Percentiles rank a stretch among this genome's conserved stretches.
Conservation (phyloP, 2,888 invertebrate genomes). For the Helobdella robusta region DNA sequence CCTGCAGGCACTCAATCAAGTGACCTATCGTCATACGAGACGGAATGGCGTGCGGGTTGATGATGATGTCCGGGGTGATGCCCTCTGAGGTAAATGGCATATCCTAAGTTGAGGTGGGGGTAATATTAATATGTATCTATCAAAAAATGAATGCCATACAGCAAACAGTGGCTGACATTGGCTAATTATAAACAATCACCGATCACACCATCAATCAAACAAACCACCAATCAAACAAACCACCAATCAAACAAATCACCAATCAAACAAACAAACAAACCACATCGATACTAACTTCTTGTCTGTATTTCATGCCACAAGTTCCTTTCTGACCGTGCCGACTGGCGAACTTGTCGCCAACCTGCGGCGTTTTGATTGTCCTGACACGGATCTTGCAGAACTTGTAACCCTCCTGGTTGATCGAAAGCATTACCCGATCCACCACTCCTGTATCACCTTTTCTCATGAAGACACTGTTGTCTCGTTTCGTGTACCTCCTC, state of each 20-base stretch:
- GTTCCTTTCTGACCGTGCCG: conserved; percentile 99
- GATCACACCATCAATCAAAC: too few relatives aligned
- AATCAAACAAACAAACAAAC: too few relatives aligned
- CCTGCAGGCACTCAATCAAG: conserved; percentile 98
- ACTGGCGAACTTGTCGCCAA: conserved; percentile 98
- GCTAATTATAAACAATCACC: too few relatives aligned
- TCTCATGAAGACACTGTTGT: conserved; percentile 94
- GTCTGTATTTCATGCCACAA: conserved; percentile 95
- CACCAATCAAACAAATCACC: too few relatives aligned
- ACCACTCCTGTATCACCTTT: conserved; percentile 98
- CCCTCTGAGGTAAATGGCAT: conserved; percentile 66
- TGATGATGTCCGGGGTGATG: conserved; percentile 94
- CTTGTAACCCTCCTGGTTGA: conserved; percentile 96
- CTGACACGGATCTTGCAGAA: conserved; percentile 97
- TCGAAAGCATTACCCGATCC: conserved; percentile 95
- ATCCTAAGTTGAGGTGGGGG: conserved; percentile 50
- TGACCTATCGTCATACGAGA: conserved; percentile 99
- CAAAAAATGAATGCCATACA: too few relatives aligned
- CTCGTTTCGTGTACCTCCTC: conserved; percentile 74
- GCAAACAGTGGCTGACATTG: too few relatives aligned
- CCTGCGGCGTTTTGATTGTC: conserved; percentile 95
- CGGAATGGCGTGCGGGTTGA: conserved; percentile 98
- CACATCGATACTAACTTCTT: conserved; percentile 67
- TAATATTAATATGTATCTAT: too few relatives aligned
- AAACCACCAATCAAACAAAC: too few relatives aligned